Base-by-base conservation (phyloP, 2,797 vertebrate species). In the Mycteria americana region DNA sequence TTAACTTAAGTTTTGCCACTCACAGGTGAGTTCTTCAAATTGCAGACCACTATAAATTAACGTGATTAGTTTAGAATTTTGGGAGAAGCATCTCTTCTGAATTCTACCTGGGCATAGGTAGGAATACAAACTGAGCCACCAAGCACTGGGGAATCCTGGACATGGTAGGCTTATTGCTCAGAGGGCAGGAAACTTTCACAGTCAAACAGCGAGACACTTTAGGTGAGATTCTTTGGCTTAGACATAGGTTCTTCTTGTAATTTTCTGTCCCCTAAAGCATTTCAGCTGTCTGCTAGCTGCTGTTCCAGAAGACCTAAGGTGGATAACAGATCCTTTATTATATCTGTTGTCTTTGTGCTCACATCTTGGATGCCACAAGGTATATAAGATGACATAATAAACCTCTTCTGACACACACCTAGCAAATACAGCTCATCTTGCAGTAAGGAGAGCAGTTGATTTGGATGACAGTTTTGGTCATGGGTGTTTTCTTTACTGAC, bases 161-260 rank as follows among this genome's bases (percentile, higher is more conserved):
- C 5, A 21, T 2, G 13, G 17, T 7, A 60, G 21, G 13, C 7
- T 82, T 3, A 15, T 27, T 51, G 15, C 30, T 85, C 75, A 70
- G 54, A 78, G 51, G 23, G 27, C 6, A 53, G 28, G 31, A 60
- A 79, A 41, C 11, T 56, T 73, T 28, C 35, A 41, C 11, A 51
- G 22, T 59, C 9, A 37, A 64, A 70, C 2, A 53, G 1, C 0
- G 0, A 69, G 17, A 78, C 9, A 22, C 1, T 21, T 17, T 68
- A 12, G 1, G 4, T 75, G 18, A 15, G 23, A 84, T 81, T 63
- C 54, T 88, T 78, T 57, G 28, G 7, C 31, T 85, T 82, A 60
- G 87, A 51, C 21, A 37, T 8, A 28, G 6, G 11, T 62, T 85
- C 14, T 80, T 64, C 23, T 79, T 70, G 35, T 35, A 1, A 27